Evolutionary conservation across 2,888 invertebrate species (phyloP).

Genomic region (Deilephila porcellus): DNA sequence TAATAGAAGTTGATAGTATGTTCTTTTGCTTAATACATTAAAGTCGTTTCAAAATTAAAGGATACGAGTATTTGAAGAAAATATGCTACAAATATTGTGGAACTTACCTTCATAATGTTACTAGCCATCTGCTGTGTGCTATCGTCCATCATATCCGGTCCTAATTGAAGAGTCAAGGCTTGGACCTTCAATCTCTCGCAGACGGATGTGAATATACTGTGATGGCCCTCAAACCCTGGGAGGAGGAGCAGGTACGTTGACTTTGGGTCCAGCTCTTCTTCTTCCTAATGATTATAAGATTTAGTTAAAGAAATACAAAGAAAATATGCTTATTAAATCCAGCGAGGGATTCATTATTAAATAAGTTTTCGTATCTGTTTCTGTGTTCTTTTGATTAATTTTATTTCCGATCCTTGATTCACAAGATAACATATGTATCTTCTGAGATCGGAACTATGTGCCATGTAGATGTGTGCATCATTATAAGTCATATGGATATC

Average conservation of each 20-base stretch:
- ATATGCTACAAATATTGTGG: neutral
- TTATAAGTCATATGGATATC: too few species aligned
- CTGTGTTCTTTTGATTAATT: too few species aligned
- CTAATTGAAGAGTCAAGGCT: constrained; percentile 55
- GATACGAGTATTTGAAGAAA: too few species aligned
- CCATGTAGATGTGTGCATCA: too few species aligned
- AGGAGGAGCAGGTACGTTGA: constrained; percentile 55
- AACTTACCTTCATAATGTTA: constrained; percentile 51
- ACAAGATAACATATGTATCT: too few species aligned
- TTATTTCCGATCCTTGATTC: too few species aligned
- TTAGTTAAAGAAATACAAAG: neutral
- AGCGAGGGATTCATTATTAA: too few species aligned
- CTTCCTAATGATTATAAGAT: constrained; percentile 36
- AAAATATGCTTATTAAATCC: too few species aligned
- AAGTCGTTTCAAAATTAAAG: too few species aligned
- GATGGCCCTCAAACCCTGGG: constrained; percentile 65
- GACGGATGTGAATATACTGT: constrained; percentile 49
- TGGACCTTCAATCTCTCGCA: constrained; percentile 58
- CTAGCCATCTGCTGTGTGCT: constrained; percentile 55
- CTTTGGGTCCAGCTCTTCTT: constrained; percentile 50
- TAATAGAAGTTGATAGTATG: too few species aligned
- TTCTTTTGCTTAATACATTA: too few species aligned
- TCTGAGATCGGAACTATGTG: too few species aligned
- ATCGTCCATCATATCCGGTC: constrained; percentile 52
- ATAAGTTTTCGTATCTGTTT: neutral